Evolutionary conservation across 2,888 invertebrate genomes (phyloP).

Genomic region (Euzetes globulus): DNA sequence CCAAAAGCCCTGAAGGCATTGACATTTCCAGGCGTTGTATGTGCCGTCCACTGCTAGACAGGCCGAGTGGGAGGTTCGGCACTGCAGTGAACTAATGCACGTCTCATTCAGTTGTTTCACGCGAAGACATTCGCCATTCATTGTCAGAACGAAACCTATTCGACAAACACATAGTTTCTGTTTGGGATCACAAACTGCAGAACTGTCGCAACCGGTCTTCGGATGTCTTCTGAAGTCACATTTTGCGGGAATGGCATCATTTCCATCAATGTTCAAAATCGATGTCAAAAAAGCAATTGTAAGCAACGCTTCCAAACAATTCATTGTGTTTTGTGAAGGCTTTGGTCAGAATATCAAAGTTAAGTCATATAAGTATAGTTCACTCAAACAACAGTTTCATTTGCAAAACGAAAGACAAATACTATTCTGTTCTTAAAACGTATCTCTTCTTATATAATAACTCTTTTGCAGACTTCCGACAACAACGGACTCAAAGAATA

Average conservation of each 20-base stretch:
- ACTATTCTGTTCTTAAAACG: no score
- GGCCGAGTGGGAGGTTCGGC: neutral
- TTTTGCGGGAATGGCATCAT: neutral
- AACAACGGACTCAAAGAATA: neutral
- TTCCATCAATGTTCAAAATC: neutral
- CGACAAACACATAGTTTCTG: slow-evolving; percentile 3
- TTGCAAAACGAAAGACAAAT: no score
- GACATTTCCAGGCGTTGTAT: slow-evolving; percentile 1
- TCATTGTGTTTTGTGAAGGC: neutral
- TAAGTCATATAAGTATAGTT: neutral
- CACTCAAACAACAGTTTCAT: no score
- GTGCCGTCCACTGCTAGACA: neutral
- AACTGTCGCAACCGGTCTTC: slow-evolving; percentile 8
- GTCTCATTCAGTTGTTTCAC: neutral
- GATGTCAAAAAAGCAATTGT: neutral
- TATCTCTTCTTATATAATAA: no score
- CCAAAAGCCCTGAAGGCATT: slow-evolving; percentile 11
- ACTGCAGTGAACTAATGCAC: slow-evolving; percentile 5
- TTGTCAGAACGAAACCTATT: neutral
- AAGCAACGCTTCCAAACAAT: neutral
- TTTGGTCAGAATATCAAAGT: neutral
- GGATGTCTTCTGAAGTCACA: neutral
- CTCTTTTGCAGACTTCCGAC: no score
- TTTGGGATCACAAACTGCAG: slow-evolving; percentile 3
- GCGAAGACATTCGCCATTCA: slow-evolving; percentile 1